Conservation (phyloP, 2,113 vertebrate genomes). For the Empidonax alnorum region DNA sequence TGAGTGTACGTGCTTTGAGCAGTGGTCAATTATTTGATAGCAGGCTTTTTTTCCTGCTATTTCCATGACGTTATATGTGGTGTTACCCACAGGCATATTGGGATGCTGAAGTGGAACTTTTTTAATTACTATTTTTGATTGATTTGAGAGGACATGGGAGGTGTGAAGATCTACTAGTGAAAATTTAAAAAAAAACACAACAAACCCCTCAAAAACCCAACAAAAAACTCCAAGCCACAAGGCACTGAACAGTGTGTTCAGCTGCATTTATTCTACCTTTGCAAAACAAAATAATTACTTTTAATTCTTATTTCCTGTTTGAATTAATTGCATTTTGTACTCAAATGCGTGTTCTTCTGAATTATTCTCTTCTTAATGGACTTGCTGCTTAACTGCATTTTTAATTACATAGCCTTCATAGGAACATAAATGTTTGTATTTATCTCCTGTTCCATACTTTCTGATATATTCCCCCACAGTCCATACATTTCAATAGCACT, state of each 20-base stretch:
- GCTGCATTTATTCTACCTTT: neutral
- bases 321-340: conserved; percentile 24
- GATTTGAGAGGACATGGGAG: neutral
- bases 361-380: neutral
- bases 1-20: neutral
- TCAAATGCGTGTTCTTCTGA: neutral
- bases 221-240: neutral
- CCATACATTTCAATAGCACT: rapidly evolving
- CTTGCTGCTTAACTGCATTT: neutral
- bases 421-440: neutral
- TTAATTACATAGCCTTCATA: neutral
- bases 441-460: neutral
- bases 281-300: neutral
- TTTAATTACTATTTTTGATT: conserved; percentile 33
- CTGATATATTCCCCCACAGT: neutral
- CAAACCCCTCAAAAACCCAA: neutral
- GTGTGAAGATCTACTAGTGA: neutral
- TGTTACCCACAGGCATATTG: conserved; percentile 26
- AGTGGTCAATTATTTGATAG: conserved; percentile 41
- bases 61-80: conserved; percentile 52
- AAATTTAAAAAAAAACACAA: neutral
- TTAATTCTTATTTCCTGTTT: neutral
- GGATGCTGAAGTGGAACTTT: conserved; percentile 34
- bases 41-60: conserved; percentile 11
- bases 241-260: neutral